Conservation (phyloP, 2,888 invertebrate genomes). For the Sinohyriopsis cumingii region DNA sequence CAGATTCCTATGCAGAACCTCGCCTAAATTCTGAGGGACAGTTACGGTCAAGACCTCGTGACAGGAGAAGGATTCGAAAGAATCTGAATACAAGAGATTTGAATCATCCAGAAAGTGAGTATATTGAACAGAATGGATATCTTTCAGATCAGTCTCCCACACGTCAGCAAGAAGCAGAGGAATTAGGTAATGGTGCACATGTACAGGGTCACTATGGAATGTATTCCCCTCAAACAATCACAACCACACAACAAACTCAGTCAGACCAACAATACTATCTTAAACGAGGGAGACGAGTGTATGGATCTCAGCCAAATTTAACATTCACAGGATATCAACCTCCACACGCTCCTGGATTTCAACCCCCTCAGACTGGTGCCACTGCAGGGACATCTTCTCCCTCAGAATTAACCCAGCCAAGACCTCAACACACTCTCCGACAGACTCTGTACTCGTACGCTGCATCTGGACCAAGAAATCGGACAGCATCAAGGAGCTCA, state of each 20-base stretch:
- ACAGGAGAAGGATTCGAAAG: constrained; percentile 18
- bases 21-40: constrained; percentile 4
- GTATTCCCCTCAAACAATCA: constrained; percentile 7
- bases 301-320: constrained; percentile 40
- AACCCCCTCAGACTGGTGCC: constrained; percentile 16
- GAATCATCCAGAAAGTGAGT: too few relatives aligned
- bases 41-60: constrained; percentile 13
- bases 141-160: constrained; percentile 47
- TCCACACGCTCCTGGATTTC: constrained; percentile 9
- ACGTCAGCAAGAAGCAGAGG: constrained; percentile 28
- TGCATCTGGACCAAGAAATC: constrained; percentile 28
- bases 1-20: constrained; percentile 51
- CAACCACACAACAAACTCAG: constrained; percentile 6
- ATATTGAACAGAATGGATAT: constrained; percentile 37
- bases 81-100: too few relatives aligned
- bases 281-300: constrained; percentile 29
- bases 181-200: constrained; percentile 38
- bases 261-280: constrained; percentile 12
- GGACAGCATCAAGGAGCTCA: constrained; percentile 12
- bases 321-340: constrained; percentile 36
- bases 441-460: constrained; percentile 40
- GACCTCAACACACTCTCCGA: constrained; percentile 25
- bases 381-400: constrained; percentile 26
- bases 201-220: constrained; percentile 16
- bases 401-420: constrained; percentile 10